These are phyloP conservation scores for Drosophila nigrodunni DNA, from an alignment of 1,140 invertebrate species.

Conservation along the genomic window DNA sequence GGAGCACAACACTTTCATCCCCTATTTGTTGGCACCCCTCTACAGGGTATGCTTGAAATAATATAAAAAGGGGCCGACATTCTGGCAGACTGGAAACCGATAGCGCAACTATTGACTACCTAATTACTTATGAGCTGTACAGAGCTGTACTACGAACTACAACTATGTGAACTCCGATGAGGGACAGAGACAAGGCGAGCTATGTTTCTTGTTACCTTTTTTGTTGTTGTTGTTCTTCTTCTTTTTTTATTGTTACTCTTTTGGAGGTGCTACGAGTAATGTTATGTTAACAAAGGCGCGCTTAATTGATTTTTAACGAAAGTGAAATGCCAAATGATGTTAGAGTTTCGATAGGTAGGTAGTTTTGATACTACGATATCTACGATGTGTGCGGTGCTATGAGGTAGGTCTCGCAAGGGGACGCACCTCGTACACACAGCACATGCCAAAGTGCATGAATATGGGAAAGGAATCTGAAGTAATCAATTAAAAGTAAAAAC, in stretches of 20 bases:
- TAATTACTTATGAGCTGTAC: constrained; percentile 43
- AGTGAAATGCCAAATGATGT: constrained; percentile 21
- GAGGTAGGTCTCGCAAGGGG: background rate
- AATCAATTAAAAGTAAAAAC: background rate
- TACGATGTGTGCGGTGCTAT: background rate
- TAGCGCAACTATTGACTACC: constrained; percentile 38
- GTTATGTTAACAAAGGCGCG: constrained; percentile 22
- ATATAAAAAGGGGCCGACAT: constrained; percentile 28
- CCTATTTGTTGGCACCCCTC: background rate
- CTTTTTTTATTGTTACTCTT: background rate
- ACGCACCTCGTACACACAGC: background rate
- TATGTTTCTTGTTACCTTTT: background rate
- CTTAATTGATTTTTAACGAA: constrained; percentile 42
- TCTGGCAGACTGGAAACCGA: constrained; percentile 18
- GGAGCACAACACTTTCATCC: background rate
- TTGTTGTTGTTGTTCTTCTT: constrained; percentile 3
- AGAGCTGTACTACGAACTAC: background rate
- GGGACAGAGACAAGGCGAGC: background rate
- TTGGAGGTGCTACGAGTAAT: constrained; percentile 3
- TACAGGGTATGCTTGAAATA: constrained; percentile 15
- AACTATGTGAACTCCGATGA: constrained; percentile 2
- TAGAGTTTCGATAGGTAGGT: background rate
- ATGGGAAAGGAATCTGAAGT: too few species aligned
- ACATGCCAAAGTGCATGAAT: background rate
- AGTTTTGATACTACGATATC: background rate